Evolutionary conservation across 2,113 vertebrate species (phyloP).

Genomic region (Orcinus orca): DNA sequence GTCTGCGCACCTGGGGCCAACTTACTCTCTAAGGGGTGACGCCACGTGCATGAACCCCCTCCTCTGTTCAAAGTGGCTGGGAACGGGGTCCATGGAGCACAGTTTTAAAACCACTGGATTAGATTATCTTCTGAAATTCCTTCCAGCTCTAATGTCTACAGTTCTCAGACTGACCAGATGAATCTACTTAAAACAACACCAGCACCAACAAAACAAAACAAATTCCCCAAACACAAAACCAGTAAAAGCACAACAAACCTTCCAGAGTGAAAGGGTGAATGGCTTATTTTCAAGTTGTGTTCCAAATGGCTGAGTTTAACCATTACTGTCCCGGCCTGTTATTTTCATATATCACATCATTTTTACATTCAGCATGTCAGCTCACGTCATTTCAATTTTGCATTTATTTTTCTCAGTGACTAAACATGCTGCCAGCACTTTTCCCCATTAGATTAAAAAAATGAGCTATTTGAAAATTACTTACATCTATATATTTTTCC

Average conservation of each 20-base stretch:
- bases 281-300: background rate
- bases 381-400: conserved; percentile 26
- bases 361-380: background rate
- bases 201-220: background rate
- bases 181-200: background rate
- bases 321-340: background rate
- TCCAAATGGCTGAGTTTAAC: background rate
- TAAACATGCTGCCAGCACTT: conserved; percentile 12
- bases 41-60: background rate
- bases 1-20: background rate
- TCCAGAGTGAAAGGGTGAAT: background rate
- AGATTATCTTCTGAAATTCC: background rate
- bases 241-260: background rate
- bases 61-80: background rate
- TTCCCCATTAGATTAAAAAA: background rate
- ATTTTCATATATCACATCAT: background rate
- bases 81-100: background rate
- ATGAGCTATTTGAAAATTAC: background rate
- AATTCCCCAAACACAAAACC: background rate
- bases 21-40: background rate
- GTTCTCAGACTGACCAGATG: background rate
- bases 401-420: conserved; percentile 40
- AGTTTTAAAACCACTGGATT: background rate
- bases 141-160: background rate
- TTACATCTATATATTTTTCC: background rate